A percentile compares a stretch with the other conserved stretches of the same genome.
These are phyloP conservation scores for Diadumene lineata DNA, from an alignment of 92 coral and sea anemone genomes.

Conservation along the genomic window DNA sequence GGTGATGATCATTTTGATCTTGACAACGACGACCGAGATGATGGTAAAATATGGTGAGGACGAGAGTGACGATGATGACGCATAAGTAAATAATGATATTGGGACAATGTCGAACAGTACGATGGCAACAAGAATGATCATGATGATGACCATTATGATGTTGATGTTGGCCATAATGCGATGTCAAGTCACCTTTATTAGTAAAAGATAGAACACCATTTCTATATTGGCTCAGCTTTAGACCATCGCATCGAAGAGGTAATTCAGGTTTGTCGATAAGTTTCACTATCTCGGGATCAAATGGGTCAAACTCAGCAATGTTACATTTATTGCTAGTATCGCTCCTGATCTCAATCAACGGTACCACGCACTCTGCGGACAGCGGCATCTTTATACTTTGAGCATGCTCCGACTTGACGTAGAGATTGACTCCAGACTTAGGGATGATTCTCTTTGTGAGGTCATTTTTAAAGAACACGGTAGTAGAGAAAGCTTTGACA, in stretches of 20 bases:
- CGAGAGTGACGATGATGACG: no score
- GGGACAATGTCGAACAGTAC: no score
- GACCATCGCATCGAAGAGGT: conserved; percentile 68
- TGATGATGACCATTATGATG: conserved; percentile 4
- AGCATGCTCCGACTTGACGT: conserved; percentile 59
- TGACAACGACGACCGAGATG: no score
- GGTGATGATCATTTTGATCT: no score
- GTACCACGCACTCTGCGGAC: conserved; percentile 62
- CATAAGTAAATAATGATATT: no score
- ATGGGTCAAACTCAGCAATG: conserved; percentile 84
- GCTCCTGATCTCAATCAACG: conserved; percentile 33
- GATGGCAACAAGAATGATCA: conserved; percentile 1
- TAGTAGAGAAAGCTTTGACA: conserved; percentile 50
- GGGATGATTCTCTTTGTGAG: conserved; percentile 38
- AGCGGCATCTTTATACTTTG: conserved; percentile 39
- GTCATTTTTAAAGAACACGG: conserved; percentile 43
- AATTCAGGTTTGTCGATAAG: conserved; percentile 45
- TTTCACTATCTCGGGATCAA: conserved; percentile 62
- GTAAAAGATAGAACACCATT: conserved; percentile 57
- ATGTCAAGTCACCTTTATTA: neutral
- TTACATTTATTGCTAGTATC: conserved; percentile 44
- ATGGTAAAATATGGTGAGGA: no score
- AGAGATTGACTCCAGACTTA: conserved; percentile 41
- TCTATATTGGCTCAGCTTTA: conserved; percentile 60
- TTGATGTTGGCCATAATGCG: neutral